phyloP scores from a whole-genome alignment of 2,113 vertebrate genomes.

The Enhydra lutris region DNA sequence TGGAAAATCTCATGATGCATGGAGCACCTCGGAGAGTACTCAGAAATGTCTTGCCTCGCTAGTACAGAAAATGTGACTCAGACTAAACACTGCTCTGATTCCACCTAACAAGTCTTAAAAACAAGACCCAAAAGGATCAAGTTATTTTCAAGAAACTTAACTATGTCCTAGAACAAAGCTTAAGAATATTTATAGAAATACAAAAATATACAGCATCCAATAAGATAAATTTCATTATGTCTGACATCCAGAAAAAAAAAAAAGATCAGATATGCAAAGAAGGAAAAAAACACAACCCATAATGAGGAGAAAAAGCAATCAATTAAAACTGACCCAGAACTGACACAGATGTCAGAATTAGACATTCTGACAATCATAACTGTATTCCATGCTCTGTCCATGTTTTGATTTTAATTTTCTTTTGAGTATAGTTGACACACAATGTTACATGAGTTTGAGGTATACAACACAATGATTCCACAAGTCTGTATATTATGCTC shows the following conservation, averaged over 20 bases:
- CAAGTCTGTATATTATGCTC: background rate
- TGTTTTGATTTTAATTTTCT: background rate
- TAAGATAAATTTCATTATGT: conserved; percentile 14
- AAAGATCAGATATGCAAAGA: background rate
- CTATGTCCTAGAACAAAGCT: background rate
- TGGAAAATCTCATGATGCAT: conserved; percentile 11
- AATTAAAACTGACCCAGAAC: background rate
- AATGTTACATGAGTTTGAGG: background rate
- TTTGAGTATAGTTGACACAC: background rate
- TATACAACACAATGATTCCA: background rate
- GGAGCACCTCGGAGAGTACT: background rate
- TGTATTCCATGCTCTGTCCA: background rate
- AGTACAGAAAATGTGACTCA: background rate
- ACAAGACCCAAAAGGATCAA: conserved; percentile 23
- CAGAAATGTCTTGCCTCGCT: background rate
- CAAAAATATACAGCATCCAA: background rate
- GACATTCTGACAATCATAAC: background rate
- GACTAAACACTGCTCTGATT: conserved; percentile 7
- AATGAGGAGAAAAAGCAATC: background rate
- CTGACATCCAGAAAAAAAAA: background rate
- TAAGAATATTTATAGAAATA: conserved; percentile 23
- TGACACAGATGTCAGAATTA: background rate
- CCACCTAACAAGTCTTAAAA: conserved; percentile 12
- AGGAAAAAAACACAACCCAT: background rate
- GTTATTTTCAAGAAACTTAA: conserved; percentile 14